These are phyloP conservation scores for Cydia strobilella DNA, from an alignment of 1,140 invertebrate species.

Conservation along the genomic window DNA sequence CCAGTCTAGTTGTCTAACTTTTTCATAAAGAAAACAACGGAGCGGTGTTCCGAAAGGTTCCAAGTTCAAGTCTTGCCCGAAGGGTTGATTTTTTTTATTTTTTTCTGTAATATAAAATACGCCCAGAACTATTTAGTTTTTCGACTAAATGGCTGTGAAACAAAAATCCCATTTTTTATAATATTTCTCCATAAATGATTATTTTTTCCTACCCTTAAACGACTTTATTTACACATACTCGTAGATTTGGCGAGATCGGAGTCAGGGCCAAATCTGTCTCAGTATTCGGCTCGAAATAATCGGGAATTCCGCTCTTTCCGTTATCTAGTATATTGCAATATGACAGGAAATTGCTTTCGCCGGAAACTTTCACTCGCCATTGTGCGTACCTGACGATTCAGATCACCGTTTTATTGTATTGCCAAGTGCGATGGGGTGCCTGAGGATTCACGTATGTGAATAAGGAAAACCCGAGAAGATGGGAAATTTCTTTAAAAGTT, in stretches of 20 bases:
- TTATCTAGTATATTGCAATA: constrained; percentile 17
- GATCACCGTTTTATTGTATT: constrained; percentile 19
- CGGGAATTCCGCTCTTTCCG: not conserved
- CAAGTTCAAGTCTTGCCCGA: no score
- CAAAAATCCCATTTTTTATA: no score
- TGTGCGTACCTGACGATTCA: constrained; percentile 15
- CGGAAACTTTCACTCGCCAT: constrained; percentile 18
- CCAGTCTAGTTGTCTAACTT: no score
- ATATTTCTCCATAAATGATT: no score
- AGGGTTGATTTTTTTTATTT: no score
- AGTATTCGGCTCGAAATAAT: not conserved
- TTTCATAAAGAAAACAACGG: no score
- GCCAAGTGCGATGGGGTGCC: not conserved
- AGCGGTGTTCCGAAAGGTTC: no score
- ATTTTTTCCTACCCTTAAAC: no score
- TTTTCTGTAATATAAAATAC: no score
- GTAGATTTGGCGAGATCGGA: not conserved
- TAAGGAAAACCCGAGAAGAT: not conserved
- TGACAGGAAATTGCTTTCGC: constrained; percentile 15
- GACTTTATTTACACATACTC: no score
- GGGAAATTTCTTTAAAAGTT: not conserved
- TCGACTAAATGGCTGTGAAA: no score
- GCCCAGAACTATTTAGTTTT: no score
- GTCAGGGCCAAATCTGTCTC: not conserved
- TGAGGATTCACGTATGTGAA: not conserved